A percentile compares a stretch with the other conserved stretches of the same genome.
Conservation (phyloP, 2,797 vertebrate species). For the Iguana delicatissima region DNA sequence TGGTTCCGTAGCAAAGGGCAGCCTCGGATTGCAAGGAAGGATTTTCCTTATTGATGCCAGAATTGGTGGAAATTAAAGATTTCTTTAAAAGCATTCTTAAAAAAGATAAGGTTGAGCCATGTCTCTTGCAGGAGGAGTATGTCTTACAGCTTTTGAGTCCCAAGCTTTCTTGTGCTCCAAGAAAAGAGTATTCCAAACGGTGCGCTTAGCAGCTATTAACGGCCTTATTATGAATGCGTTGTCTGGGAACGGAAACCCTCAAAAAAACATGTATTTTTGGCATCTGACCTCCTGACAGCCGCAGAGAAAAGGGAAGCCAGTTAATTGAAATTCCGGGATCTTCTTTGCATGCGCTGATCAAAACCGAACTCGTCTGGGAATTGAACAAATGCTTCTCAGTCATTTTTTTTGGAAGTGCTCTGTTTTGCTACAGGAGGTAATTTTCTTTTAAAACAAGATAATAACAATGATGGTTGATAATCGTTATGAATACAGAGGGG, state of each 20-base stretch:
- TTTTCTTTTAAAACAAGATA: too few species aligned
- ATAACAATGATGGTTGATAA: too few species aligned
- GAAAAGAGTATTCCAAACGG: slow-evolving; percentile 64
- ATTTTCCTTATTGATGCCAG: slow-evolving; percentile 59
- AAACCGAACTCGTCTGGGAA: too few species aligned
- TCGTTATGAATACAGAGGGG: slow-evolving; percentile 42
- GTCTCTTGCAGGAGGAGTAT: slow-evolving; percentile 56
- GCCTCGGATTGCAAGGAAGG: slow-evolving; percentile 59
- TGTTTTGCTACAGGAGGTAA: too few species aligned
- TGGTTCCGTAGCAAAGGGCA: slow-evolving; percentile 61
- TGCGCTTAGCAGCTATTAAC: slow-evolving; percentile 61
- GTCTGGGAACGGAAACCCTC: slow-evolving; percentile 51
- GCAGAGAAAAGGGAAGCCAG: slow-evolving; percentile 28
- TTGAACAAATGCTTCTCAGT: too few species aligned
- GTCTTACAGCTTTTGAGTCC: slow-evolving; percentile 54
- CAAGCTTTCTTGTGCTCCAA: slow-evolving; percentile 8
- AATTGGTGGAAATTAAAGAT: slow-evolving; percentile 71
- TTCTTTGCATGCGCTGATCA: slow-evolving; percentile 42
- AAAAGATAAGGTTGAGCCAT: slow-evolving; percentile 32
- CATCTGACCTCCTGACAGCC: slow-evolving; percentile 54
- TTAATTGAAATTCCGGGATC: neutral
- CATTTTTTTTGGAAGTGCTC: too few species aligned
- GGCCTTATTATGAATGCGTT: slow-evolving; percentile 21
- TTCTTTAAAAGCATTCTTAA: slow-evolving; percentile 58
- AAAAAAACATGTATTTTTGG: neutral